Evolutionary conservation across 2,113 vertebrate species (phyloP).

Genomic region (Osmerus eperlanus): DNA sequence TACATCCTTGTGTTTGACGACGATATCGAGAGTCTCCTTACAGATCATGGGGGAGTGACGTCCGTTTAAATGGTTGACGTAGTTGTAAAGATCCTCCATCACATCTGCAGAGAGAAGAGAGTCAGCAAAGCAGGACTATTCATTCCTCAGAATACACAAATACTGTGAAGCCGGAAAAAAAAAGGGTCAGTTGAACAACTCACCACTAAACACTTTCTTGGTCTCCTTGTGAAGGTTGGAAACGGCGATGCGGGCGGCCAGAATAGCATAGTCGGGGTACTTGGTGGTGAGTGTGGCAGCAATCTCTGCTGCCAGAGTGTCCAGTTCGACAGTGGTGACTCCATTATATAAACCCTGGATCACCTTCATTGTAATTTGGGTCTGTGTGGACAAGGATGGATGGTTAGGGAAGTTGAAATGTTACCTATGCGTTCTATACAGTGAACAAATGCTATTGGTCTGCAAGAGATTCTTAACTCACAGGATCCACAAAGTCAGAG

Average conservation of each 20-base stretch:
- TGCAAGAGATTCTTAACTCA: constrained; percentile 66
- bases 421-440: not conserved
- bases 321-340: constrained; percentile 91
- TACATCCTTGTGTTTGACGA: constrained; percentile 89
- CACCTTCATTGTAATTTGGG: constrained; percentile 98
- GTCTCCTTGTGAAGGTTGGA: constrained; percentile 97
- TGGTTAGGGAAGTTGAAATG: not conserved
- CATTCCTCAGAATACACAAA: too few species aligned
- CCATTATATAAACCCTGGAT: constrained; percentile 95
- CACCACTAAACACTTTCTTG: constrained; percentile 97
- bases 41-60: constrained; percentile 93
- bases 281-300: constrained; percentile 94
- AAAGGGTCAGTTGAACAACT: constrained; percentile 20
- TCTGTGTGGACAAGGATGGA: constrained; percentile 59
- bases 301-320: constrained; percentile 91
- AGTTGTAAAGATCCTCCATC: constrained; percentile 94
- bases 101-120: constrained; percentile 73
- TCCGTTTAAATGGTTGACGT: constrained; percentile 84
- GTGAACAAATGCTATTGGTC: constrained; percentile 10
- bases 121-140: not conserved
- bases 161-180: too few species aligned
- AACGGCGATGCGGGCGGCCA: constrained; percentile 93
- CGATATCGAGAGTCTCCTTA: constrained; percentile 84
- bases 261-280: constrained; percentile 91
- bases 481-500: constrained; percentile 90